Percentiles rank a stretch among this genome's conserved stretches.
Conservation (phyloP, 2,888 invertebrate species). For the Lasius fuliginosus region DNA sequence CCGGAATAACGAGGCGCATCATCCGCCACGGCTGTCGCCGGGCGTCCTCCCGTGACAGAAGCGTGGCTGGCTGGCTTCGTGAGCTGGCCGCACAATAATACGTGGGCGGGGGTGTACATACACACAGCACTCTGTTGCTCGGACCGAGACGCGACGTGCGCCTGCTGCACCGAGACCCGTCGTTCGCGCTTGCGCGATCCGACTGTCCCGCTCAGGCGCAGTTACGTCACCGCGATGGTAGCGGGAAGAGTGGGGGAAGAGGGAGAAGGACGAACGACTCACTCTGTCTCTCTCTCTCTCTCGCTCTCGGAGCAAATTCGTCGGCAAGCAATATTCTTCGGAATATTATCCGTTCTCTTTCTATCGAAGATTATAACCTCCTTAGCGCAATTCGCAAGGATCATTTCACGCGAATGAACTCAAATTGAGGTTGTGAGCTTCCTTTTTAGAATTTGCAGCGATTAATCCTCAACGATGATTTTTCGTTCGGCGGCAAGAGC, state of each 20-base stretch:
- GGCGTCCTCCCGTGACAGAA: slow-evolving; percentile 70
- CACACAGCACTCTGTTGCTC: slow-evolving; percentile 84
- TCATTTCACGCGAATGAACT: background rate
- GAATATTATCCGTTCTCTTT: background rate
- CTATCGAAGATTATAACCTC: background rate
- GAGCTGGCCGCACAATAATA: slow-evolving; percentile 80
- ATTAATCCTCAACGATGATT: background rate
- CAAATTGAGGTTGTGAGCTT: background rate
- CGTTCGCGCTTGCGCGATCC: slow-evolving; percentile 74
- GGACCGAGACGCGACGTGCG: slow-evolving; percentile 75
- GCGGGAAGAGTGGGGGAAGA: too few species aligned
- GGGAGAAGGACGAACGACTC: too few species aligned
- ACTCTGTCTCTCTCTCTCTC: background rate
- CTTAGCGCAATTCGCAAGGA: background rate
- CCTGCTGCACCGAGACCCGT: slow-evolving; percentile 77
- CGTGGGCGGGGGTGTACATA: slow-evolving; percentile 84
- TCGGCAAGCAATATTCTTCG: too few species aligned
- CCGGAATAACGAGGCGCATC: slow-evolving; percentile 77
- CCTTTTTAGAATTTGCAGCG: background rate
- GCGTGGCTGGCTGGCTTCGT: slow-evolving; percentile 77
- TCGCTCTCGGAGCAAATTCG: background rate
- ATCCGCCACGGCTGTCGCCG: slow-evolving; percentile 69
- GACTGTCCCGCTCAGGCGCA: background rate
- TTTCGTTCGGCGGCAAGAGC: background rate
- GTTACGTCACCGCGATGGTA: background rate